Evolutionary conservation across 2,888 invertebrate species (phyloP), one percentile per base, ranked within the genome.

Genomic region (Apoda limacodes): DNA sequence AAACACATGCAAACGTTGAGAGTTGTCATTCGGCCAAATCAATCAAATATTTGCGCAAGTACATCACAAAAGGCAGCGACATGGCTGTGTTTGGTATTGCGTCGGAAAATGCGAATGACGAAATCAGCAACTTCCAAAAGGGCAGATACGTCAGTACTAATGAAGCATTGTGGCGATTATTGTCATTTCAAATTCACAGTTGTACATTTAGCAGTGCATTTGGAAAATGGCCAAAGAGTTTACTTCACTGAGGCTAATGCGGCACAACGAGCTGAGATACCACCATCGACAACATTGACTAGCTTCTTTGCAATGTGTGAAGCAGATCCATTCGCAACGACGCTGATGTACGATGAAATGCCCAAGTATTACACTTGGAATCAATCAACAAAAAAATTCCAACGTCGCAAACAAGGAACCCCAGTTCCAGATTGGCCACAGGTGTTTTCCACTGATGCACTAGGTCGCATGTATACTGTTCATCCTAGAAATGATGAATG

Each of bases 281-380:
- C 32, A 29, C 36, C 32, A 26, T 22, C 25, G 17, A 30, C 28
- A 15, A 35, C 32, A 17, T 25, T 32, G 22, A 35, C 35, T 25
- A 28, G 25, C 17, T 32, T 32, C 32, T 36, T 32, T 23, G 32
- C 25, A 12, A 25, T 15, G 7, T 35, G 37, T 28, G 29, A 32
- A 25, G 33, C 20, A 9, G 30, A 32, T 30, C 14, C 26, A 19
- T 37, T 37, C 14, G 37, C 33, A 26, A 15, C 24, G 28, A 37
- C 28, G 22, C 13, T 37, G 24, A 25, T 37, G 12, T 37, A 32
- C 29, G 21, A 22, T 21, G 32, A 35, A 28, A 27, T 37, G 26
- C 33, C 33, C 23, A 26, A 24, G 15, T 37, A 33, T 33, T 32
- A 33, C 30, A 37, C 37, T 9, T 30, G 37, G 37, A 32, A 36